phyloP scores from a whole-genome alignment of 2,888 invertebrate species.

The Chymomyza caudatula region DNA sequence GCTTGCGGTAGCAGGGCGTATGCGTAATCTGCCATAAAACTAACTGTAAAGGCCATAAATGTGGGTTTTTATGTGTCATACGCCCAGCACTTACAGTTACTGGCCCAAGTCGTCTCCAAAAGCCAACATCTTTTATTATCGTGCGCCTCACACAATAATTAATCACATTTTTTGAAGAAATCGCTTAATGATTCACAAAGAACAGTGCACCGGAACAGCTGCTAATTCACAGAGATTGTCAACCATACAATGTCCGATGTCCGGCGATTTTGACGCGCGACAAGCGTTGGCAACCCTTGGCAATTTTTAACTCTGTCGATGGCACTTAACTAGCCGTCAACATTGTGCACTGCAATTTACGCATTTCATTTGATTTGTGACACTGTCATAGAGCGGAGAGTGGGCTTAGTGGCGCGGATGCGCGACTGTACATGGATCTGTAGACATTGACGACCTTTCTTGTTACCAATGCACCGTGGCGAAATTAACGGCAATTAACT shows the following conservation, averaged over 20 bases:
- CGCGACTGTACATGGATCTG: not conserved
- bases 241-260: not conserved
- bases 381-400: not conserved
- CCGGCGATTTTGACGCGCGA: not conserved
- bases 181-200: not conserved
- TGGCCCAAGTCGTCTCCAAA: not conserved
- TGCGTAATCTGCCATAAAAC: not conserved
- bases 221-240: not conserved
- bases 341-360: conserved; percentile 45
- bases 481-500: conserved; percentile 70
- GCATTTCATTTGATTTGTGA: conserved; percentile 63
- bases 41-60: not conserved
- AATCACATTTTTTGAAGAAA: conserved; percentile 29
- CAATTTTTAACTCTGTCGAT: not conserved
- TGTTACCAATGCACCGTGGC: conserved; percentile 62
- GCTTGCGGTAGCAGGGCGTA: not conserved
- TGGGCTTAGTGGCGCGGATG: not conserved
- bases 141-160: conserved; percentile 29
- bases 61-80: not conserved
- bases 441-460: conserved; percentile 57
- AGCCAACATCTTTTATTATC: not conserved
- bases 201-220: not conserved
- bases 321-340: not conserved
- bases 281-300: not conserved
- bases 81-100: not conserved